Base-by-base conservation (phyloP, 2,113 vertebrate species). In the Corydoras maculifer region DNA sequence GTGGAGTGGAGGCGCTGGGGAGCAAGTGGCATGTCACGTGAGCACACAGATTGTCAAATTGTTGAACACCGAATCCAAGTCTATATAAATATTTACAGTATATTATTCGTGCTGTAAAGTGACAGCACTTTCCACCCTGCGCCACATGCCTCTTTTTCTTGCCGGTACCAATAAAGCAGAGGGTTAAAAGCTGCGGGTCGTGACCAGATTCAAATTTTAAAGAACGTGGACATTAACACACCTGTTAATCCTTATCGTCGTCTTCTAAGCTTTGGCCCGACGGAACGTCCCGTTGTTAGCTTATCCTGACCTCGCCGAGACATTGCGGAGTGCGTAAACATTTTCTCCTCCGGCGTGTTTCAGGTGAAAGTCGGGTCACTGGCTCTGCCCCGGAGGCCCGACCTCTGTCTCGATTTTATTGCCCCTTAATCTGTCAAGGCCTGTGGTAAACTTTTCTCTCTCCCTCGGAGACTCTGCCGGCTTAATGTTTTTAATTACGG, bases 401-500 rank as follows among this genome's bases (percentile, higher is more conserved):
- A 77, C 70, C 78, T 68, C 35, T 7, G 66, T 71, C 50, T 74
- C n/a, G 13, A 69, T 58, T 75, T 72, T 62, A 58, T 31, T 77
- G 57, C 65, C 68, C 63, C 50, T 58, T 72, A 69, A 71, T 77
- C 75, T 58, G 61, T 79, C 75, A 65, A 58, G 69, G 69, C 62
- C 71, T 77, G 60, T 53, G 32, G 59, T 69, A 70, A 69, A 51
- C 69, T 69, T 50, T 31, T 78, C 49, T 43, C 12, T 8, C 67
- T 57, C 29, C 67, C 49, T 69, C 57, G 15, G 69, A 63, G 69
- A 68, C 29, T 66, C 51, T 53, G 10, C 25, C 4, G 6, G 58
- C 64, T 35, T 32, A 9, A 77, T 71, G 68, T 69, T 71, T 74
- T 72, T 79, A 77, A 74, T 77, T 79, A 77, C 54, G 10, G 70